phyloP scores from a whole-genome alignment of 1,140 invertebrate species.

The Scylla paramamosain region DNA sequence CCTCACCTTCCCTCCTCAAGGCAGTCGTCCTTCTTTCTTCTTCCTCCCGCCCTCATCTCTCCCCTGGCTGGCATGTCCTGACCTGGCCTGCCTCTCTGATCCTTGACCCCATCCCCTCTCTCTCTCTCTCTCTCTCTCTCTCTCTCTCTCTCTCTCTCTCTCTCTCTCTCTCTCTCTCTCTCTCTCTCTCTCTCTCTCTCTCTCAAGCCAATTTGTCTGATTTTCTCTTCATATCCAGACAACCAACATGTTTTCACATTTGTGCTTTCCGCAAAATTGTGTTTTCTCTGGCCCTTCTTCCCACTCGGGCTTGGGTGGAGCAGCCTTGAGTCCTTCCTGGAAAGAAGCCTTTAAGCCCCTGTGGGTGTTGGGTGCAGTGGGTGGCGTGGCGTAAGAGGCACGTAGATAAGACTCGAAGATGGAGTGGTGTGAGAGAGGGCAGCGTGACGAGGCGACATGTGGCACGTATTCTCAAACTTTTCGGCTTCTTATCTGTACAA shows the following conservation, averaged over 20 bases:
- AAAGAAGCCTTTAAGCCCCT: not conserved
- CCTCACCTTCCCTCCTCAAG: constrained; percentile 12
- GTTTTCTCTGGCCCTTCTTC: not conserved
- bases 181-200: constrained; percentile 53
- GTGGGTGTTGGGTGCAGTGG: not conserved
- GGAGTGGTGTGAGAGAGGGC: not conserved
- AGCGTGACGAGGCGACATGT: not conserved
- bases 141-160: not conserved
- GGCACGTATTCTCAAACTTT: too few species aligned
- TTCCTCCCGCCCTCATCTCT: not conserved
- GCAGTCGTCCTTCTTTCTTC: not conserved
- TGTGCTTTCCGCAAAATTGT: not conserved
- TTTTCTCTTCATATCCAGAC: not conserved
- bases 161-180: constrained; percentile 26
- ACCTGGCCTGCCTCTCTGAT: not conserved
- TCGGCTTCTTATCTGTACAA: too few species aligned
- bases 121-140: constrained; percentile 49
- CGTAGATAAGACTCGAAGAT: not conserved
- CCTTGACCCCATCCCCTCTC: not conserved
- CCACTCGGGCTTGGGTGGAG: not conserved
- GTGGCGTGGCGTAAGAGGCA: not conserved
- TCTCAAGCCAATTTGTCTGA: not conserved
- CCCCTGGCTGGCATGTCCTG: not conserved
- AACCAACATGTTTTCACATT: not conserved
- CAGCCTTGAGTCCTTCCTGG: not conserved